Evolutionary conservation across 2,113 vertebrate genomes (phyloP).

Genomic region (Bostrychus sinensis): DNA sequence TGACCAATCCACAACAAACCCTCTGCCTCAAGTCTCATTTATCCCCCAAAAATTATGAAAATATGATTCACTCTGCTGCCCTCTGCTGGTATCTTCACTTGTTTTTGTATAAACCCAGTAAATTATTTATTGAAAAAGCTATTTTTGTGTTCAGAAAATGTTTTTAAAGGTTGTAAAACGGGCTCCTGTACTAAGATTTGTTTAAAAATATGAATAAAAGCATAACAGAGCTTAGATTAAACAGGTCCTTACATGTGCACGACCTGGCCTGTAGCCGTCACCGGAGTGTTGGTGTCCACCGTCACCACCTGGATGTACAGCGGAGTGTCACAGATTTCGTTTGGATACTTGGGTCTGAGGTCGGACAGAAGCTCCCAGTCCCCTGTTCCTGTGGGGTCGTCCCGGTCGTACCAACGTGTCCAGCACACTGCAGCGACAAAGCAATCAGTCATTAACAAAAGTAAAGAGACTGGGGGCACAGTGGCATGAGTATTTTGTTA

Average conservation of each 20-base stretch:
- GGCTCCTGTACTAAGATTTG: too few species aligned
- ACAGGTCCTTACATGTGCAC: constrained; percentile 3
- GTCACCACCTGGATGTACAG: constrained; percentile 35
- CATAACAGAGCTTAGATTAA: too few species aligned
- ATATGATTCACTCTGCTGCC: too few species aligned
- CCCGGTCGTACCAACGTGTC: constrained; percentile 52
- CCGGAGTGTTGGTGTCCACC: constrained; percentile 20
- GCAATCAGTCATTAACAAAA: background rate
- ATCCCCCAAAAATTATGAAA: too few species aligned
- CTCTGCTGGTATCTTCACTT: too few species aligned
- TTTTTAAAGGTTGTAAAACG: too few species aligned
- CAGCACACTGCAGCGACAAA: constrained; percentile 42
- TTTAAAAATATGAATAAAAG: too few species aligned
- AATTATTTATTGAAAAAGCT: too few species aligned
- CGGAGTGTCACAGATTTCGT: constrained; percentile 25
- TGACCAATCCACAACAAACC: too few species aligned
- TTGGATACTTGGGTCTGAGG: background rate
- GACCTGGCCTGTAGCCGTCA: constrained; percentile 11
- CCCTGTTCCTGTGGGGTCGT: constrained; percentile 19
- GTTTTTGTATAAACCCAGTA: too few species aligned
- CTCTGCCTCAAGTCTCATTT: too few species aligned
- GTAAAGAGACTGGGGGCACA: background rate
- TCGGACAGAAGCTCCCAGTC: constrained; percentile 30
- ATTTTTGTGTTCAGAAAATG: too few species aligned
- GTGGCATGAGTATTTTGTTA: background rate